A percentile compares a stretch with the other conserved stretches of the same genome.
Evolutionary conservation across 2,888 invertebrate genomes (phyloP).

Genomic region (Conchocele bisecta): DNA sequence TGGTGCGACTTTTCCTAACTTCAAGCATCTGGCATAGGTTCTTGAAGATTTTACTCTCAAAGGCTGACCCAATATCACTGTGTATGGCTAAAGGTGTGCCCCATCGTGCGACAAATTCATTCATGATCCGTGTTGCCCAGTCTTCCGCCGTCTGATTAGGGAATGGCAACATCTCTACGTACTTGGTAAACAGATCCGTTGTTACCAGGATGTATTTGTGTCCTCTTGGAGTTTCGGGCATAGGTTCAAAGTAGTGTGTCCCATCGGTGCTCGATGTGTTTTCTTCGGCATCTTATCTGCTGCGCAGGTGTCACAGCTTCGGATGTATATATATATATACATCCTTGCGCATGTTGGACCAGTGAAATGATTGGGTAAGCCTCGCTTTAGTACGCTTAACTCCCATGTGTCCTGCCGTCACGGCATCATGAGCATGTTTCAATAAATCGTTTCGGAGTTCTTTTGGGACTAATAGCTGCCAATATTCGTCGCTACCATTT

Average conservation of each 20-base stretch:
- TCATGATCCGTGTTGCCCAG: slow-evolving; percentile 23
- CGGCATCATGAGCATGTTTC: no score
- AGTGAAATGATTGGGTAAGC: no score
- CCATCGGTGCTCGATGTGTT: slow-evolving; percentile 17
- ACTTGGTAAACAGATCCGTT: slow-evolving; percentile 47
- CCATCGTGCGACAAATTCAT: slow-evolving; percentile 33
- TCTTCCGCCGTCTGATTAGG: slow-evolving; percentile 33
- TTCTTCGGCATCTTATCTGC: slow-evolving; percentile 18
- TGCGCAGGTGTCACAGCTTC: slow-evolving; percentile 26
- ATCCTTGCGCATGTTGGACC: slow-evolving; percentile 20
- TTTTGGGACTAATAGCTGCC: no score
- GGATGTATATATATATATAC: not conserved
- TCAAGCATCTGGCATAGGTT: slow-evolving; percentile 24
- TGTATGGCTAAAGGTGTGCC: slow-evolving; percentile 34
- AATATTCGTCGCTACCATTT: no score
- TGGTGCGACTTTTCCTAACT: slow-evolving; percentile 34
- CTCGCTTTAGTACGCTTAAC: no score
- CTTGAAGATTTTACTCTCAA: slow-evolving; percentile 22
- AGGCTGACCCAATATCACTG: slow-evolving; percentile 24
- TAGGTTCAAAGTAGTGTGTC: slow-evolving; percentile 38
- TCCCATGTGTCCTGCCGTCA: no score
- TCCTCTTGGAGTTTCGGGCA: slow-evolving; percentile 31
- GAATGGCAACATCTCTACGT: slow-evolving; percentile 26
- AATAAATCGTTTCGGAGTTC: no score
- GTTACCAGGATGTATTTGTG: slow-evolving; percentile 32